Evolutionary conservation across 2,797 vertebrate genomes (phyloP).

Genomic region (Coregonus ussuriensis): DNA sequence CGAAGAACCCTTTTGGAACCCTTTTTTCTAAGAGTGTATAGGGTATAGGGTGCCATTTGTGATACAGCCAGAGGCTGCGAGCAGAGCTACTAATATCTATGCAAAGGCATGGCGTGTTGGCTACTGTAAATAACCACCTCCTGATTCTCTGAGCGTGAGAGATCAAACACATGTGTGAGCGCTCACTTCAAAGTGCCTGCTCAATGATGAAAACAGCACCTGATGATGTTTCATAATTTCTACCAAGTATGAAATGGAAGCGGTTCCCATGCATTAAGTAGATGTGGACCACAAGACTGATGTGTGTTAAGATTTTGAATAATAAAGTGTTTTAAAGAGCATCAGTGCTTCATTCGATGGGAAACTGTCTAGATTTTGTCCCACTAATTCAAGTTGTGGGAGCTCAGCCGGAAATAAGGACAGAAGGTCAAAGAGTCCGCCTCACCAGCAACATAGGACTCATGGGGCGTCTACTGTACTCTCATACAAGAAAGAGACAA

Average conservation of each 20-base stretch:
- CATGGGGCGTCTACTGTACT: no score
- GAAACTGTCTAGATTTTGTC: no score
- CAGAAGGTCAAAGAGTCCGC: constrained; percentile 37
- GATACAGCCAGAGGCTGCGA: neutral
- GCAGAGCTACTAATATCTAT: neutral
- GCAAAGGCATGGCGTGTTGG: neutral
- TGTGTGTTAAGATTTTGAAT: no score
- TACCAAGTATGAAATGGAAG: neutral
- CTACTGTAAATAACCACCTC: neutral
- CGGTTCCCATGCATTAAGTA: no score
- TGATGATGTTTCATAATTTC: neutral
- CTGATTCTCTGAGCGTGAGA: neutral
- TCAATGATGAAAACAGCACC: neutral
- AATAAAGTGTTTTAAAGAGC: no score
- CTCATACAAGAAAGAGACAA: no score
- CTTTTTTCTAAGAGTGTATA: neutral
- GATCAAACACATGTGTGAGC: constrained; percentile 8
- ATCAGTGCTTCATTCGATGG: no score
- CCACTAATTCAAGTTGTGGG: constrained; percentile 22
- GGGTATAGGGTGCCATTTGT: neutral
- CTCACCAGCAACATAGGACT: no score
- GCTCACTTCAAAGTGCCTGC: neutral
- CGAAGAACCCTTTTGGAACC: no score
- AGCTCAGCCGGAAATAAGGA: constrained; percentile 35
- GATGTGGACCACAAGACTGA: neutral